Conservation (phyloP, 2,888 invertebrate species). For the Ochropacha duplaris region DNA sequence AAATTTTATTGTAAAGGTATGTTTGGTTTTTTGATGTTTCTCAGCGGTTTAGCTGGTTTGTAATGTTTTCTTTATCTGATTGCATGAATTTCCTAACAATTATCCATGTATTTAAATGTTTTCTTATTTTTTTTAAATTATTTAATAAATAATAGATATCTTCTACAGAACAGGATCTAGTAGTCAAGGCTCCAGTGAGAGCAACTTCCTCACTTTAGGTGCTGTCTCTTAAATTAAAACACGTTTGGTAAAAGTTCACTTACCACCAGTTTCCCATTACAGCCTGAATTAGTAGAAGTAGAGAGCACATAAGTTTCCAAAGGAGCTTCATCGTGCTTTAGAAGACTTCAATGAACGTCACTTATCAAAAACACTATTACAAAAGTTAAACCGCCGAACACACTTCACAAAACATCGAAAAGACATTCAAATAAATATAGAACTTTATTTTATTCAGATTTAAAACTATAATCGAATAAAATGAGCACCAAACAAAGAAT, state of each 20-base stretch:
- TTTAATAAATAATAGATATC: no score
- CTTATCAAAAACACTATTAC: conserved; percentile 1
- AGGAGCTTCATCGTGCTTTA: conserved; percentile 68
- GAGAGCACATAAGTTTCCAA: conserved; percentile 67
- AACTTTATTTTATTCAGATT: conserved; percentile 20
- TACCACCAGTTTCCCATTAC: conserved; percentile 76
- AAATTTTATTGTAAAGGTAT: no score
- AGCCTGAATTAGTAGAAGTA: conserved; percentile 62
- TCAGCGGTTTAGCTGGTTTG: no score
- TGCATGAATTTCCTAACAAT: no score
- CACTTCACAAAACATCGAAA: conserved; percentile 23
- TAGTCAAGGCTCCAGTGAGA: no score
- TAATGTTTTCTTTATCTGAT: no score
- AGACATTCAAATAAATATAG: conserved; percentile 31
- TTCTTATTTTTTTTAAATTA: no score
- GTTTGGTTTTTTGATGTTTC: no score
- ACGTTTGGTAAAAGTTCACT: conserved; percentile 34
- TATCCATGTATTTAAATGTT: no score
- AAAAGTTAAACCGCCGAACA: conserved; percentile 11
- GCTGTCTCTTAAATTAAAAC: no score
- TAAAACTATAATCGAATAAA: conserved; percentile 47
- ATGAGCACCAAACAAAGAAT: conserved; percentile 48
- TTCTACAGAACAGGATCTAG: no score
- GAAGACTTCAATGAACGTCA: conserved; percentile 34
- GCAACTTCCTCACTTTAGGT: no score